Evolutionary conservation across 2,797 vertebrate species (phyloP).

Genomic region (Rhabdomys pumilio): DNA sequence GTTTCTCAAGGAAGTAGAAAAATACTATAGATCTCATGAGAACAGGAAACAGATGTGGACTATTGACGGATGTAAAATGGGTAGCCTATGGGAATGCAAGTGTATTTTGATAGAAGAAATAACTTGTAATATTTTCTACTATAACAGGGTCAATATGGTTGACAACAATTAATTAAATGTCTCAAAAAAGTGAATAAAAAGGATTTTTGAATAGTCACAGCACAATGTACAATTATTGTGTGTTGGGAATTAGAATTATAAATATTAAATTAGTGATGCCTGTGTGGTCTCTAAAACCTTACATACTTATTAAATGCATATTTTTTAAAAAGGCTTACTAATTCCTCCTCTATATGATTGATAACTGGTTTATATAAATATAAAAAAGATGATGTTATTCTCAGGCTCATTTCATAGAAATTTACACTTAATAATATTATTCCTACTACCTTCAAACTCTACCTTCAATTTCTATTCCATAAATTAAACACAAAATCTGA

Average conservation of each 20-base stretch:
- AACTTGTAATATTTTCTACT: background rate
- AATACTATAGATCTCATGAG: background rate
- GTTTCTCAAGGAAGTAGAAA: background rate
- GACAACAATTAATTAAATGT: background rate
- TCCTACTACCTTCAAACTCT: background rate
- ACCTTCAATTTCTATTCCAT: background rate
- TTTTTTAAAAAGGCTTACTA: background rate
- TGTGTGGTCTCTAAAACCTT: background rate
- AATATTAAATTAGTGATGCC: background rate
- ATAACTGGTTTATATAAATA: background rate
- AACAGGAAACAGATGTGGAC: background rate
- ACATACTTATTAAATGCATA: background rate
- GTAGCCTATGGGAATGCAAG: no score
- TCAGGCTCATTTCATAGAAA: background rate
- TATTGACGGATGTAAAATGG: background rate
- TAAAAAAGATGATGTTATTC: background rate
- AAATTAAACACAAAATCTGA: background rate
- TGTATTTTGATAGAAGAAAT: background rate
- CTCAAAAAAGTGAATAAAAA: background rate
- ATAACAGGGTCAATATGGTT: accelerated
- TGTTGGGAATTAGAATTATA: background rate
- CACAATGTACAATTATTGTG: background rate
- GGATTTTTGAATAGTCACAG: background rate
- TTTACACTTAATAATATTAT: background rate
- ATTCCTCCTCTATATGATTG: background rate